Conservation (phyloP, 2,888 invertebrate genomes). For the Mythimna albipuncta region DNA sequence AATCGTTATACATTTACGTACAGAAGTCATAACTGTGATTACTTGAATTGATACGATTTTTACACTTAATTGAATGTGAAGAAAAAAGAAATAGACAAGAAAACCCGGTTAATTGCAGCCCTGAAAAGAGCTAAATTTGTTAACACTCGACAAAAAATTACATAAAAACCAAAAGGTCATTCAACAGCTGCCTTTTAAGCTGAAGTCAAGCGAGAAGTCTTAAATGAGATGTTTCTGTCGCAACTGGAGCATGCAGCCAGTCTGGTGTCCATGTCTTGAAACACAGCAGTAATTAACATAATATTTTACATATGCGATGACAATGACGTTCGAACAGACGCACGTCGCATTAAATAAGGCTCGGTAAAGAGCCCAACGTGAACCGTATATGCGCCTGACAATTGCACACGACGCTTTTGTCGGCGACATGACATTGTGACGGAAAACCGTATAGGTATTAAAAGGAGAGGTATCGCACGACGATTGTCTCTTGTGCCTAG, state of each 20-base stretch:
- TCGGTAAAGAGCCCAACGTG: constrained; percentile 47
- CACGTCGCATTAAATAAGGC: constrained; percentile 55
- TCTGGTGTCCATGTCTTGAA: constrained; percentile 31
- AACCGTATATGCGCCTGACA: constrained; percentile 66
- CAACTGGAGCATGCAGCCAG: constrained; percentile 27
- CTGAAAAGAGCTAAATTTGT: constrained; percentile 3
- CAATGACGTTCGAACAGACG: constrained; percentile 65
- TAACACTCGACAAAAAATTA: constrained; percentile 2
- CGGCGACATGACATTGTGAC: constrained; percentile 49
- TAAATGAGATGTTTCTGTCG: constrained; percentile 39
- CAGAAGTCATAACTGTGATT: constrained; percentile 14
- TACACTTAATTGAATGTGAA: background rate
- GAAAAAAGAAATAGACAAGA: background rate
- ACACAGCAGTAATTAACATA: constrained; percentile 57
- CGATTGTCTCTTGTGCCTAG: constrained; percentile 14
- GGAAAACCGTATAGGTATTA: constrained; percentile 44
- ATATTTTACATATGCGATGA: constrained; percentile 61
- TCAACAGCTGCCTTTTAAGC: constrained; percentile 25
- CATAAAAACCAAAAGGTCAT: constrained; percentile 13
- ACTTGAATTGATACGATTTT: constrained; percentile 11
- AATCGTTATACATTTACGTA: constrained; percentile 12
- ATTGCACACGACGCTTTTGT: constrained; percentile 64
- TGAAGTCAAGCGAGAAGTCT: constrained; percentile 26
- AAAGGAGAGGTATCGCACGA: constrained; percentile 29
- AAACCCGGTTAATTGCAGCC: background rate